Percentiles rank a stretch among this genome's conserved stretches.
phyloP scores from a whole-genome alignment of 2,797 vertebrate species.

The Momotus momota region DNA sequence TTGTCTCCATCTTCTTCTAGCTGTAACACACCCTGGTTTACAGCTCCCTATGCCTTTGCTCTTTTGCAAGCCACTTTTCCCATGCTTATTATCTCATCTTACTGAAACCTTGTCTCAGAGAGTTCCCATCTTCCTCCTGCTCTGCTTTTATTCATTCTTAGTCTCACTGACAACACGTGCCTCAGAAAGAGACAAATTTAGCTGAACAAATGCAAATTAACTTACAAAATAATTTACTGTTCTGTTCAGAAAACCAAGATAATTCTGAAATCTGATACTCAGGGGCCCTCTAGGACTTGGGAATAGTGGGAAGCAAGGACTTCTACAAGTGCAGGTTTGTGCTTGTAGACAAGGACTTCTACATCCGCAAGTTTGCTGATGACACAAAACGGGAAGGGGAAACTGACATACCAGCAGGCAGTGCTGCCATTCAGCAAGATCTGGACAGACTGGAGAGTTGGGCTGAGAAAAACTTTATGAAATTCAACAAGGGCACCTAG shows the following conservation, averaged over 20 bases:
- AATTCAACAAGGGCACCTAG: too few relatives aligned
- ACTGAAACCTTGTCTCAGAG: neutral
- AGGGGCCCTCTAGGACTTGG: neutral
- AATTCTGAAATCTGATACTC: neutral
- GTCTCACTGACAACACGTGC: neutral
- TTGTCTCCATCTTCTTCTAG: neutral
- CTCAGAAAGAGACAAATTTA: neutral
- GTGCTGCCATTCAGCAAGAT: too few relatives aligned
- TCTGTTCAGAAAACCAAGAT: neutral
- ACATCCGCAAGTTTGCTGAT: too few relatives aligned
- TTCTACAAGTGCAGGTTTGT: neutral
- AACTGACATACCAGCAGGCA: too few relatives aligned
- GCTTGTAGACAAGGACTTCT: too few relatives aligned
- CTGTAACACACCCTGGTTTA: rapidly evolving
- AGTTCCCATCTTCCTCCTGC: neutral
- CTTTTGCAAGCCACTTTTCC: neutral
- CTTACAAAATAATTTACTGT: neutral
- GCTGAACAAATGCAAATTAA: neutral
- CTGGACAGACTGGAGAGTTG: too few relatives aligned
- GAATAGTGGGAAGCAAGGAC: neutral
- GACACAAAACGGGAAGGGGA: too few relatives aligned
- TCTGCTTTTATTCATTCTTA: neutral
- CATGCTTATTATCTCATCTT: neutral
- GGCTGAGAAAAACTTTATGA: too few relatives aligned
- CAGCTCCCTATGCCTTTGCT: neutral